These are phyloP conservation scores for Heterotilapia buettikoferi DNA, from an alignment of 2,113 vertebrate species.

Conservation along the genomic window DNA sequence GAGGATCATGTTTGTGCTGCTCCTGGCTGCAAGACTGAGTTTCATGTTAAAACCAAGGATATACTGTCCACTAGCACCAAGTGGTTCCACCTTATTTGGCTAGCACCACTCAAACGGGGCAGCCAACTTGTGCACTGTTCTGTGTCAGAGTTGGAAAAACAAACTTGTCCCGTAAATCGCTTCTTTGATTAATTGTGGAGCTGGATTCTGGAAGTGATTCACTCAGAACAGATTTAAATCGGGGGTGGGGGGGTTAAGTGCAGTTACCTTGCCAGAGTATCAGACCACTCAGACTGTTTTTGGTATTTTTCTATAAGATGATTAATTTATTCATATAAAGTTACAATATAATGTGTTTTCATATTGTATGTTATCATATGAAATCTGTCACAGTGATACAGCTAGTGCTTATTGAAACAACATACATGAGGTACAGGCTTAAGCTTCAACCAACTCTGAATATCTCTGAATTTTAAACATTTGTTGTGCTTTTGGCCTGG, in stretches of 20 bases:
- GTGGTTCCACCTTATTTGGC: not conserved
- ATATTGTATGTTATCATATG: not conserved
- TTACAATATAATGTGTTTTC: not conserved
- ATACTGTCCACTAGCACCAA: not conserved
- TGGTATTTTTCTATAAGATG: fast-evolving
- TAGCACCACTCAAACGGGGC: not conserved
- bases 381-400: not conserved
- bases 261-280: not conserved
- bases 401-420: not conserved
- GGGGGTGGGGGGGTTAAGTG: too few relatives aligned
- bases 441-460: not conserved
- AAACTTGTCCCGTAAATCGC: not conserved
- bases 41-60: not conserved
- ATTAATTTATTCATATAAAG: not conserved
- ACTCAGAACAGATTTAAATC: not conserved
- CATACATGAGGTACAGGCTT: not conserved
- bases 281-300: not conserved
- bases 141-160: not conserved
- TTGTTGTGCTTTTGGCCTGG: not conserved
- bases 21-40: not conserved
- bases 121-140: fast-evolving
- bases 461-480: not conserved
- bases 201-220: not conserved
- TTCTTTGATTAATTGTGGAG: not conserved
- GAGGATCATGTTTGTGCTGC: not conserved